Evolutionary conservation across 2,797 vertebrate genomes (phyloP), one percentile per base, ranked within the genome.

Genomic region (Orientallactaga sibirica): DNA sequence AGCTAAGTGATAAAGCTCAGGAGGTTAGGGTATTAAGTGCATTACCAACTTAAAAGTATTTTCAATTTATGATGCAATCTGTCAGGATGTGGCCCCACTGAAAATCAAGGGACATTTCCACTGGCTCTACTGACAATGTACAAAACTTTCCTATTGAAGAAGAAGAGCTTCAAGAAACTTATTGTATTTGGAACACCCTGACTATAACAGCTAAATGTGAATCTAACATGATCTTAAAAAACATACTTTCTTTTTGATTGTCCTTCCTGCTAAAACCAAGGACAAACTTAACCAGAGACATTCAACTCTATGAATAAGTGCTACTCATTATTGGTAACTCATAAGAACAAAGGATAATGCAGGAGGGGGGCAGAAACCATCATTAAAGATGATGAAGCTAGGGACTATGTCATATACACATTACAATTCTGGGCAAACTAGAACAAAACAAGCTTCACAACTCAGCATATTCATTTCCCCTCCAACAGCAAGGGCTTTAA

Each of bases 171-270:
- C 10, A 88, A 75, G 27, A 88, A 55, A 87, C 80, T 91, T 67
- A 74, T 7, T 68, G 18, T 43, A 85, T 70, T 82, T 70, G 43
- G 12, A 48, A 82, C 19, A 33, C 55, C 83, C 27, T 79, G 48
- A 84, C 76, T n/a, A 19, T 1, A 80, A 71, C 1, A 75, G 76
- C 19, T 75, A 43, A 82, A 24, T n/a, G 2, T 33, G 91, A 81
- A 67, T 67, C 43, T 78, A n/a, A 81, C 33, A 92, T 0, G 5
- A 74, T 43, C 19, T 89, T 91, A 52, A 83, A 64, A 96, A 92
- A 78, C 27, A 92, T 62, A 80, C 66, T 88, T 75, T 93, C 67
- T 91, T 88, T 67, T n/a, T 48, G 25, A 61, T 55, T 24, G 48
- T 24, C 80, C 74, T 79, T 71, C 78, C 29, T 77, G 29, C 67